Conservation (phyloP, 2,888 invertebrate genomes). For the Luperina nickerlii region DNA sequence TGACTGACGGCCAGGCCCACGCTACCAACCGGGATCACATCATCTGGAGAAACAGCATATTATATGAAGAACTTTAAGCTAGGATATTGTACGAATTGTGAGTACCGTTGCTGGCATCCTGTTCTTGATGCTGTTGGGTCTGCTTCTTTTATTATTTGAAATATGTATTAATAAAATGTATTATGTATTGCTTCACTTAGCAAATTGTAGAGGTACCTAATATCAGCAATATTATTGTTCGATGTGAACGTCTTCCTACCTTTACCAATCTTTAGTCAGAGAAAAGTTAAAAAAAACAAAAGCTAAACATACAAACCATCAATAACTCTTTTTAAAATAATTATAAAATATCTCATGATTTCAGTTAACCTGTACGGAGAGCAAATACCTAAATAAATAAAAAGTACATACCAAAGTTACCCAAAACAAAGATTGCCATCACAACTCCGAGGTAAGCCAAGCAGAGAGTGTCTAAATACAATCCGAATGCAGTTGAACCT, state of each 20-base stretch:
- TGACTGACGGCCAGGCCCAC: conserved; percentile 92
- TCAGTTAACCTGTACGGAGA: too few relatives aligned
- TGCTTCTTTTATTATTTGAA: background rate
- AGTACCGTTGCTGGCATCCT: background rate
- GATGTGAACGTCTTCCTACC: background rate
- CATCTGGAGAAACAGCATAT: conserved; percentile 66
- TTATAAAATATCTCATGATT: background rate
- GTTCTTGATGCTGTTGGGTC: background rate
- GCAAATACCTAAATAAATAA: background rate
- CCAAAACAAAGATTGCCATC: conserved; percentile 91
- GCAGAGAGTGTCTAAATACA: conserved; percentile 93
- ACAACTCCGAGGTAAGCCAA: conserved; percentile 92
- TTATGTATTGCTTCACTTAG: background rate
- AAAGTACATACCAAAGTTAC: conserved; percentile 89
- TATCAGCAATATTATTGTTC: background rate
- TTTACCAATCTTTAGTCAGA: background rate
- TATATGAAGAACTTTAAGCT: background rate
- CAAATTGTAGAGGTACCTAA: background rate
- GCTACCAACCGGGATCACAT: conserved; percentile 85
- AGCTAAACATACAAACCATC: background rate
- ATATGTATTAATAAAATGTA: background rate
- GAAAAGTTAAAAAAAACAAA: background rate
- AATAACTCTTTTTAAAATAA: background rate
- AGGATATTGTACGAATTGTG: background rate
- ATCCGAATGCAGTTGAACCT: conserved; percentile 92